Conservation (phyloP, 2,113 vertebrate genomes). For the Tachysurus vachellii region DNA sequence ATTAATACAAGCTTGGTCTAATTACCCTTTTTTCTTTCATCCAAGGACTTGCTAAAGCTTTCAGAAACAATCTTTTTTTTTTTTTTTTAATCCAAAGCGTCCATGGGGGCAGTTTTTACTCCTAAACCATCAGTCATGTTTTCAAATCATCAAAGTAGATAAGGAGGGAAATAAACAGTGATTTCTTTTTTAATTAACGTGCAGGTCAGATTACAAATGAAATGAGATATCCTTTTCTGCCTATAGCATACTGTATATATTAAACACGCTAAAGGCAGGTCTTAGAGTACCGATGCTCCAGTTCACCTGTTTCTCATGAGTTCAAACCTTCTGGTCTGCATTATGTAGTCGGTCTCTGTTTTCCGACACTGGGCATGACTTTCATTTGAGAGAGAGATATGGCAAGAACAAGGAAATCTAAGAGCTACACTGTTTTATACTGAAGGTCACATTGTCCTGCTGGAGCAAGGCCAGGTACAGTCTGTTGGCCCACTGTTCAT, state of each 20-base stretch:
- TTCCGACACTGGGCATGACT: slow-evolving; percentile 2
- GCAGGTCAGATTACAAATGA: background rate
- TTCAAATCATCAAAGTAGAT: slow-evolving; percentile 25
- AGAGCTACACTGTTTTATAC: slow-evolving; percentile 16
- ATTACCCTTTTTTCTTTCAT: slow-evolving; percentile 32
- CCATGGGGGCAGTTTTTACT: slow-evolving; percentile 22
- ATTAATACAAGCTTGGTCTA: slow-evolving; percentile 39
- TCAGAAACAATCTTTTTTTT: slow-evolving; percentile 29
- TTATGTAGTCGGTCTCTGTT: background rate
- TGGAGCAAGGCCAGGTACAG: slow-evolving; percentile 23
- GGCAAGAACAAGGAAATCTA: slow-evolving; percentile 34
- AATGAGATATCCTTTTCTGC: background rate
- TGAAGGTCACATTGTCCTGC: slow-evolving; percentile 45
- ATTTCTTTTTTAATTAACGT: background rate
- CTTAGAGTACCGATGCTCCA: background rate
- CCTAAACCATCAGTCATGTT: slow-evolving; percentile 17
- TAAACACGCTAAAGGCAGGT: background rate
- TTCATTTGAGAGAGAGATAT: slow-evolving; percentile 11
- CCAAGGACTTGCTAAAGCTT: background rate
- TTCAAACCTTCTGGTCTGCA: background rate
- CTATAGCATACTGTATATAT: background rate
- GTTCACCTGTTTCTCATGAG: slow-evolving; percentile 21
- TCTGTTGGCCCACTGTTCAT: slow-evolving; percentile 24
- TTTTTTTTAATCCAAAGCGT: slow-evolving; percentile 14
- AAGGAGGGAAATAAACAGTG: background rate